Base-by-base conservation (phyloP, 2,797 vertebrate species). In the Muscicapa striata region DNA sequence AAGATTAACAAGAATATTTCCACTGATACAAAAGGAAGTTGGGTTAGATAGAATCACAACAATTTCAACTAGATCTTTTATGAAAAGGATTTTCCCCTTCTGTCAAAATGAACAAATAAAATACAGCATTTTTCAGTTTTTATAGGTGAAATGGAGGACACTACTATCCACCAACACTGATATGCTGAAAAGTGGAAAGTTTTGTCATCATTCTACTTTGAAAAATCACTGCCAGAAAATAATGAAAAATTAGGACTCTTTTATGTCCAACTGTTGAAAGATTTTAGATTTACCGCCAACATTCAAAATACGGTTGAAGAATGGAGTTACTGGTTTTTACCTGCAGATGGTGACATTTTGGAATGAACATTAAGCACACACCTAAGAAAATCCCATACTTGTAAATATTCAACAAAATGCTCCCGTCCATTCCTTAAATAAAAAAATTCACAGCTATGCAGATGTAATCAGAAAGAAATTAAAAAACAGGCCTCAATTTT, bases 1-100 rank as follows among this genome's bases (percentile, higher is more conserved):
- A 78, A 94, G 89, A 92, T 79, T 34, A 96, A 73, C 41, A 89
- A 49, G 59, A 91, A 88, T 73, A 72, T 61, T 91, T 77, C 40
- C 34, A 84, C 30, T 63, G 67, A 79, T 66, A 76, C 15, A 81
- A 77, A 93, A 79, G 59, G n/a, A 38, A 89, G 22, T 21, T 88
- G 41, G 26, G 38, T 87, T 70, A 88, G 40, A 67, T 24, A 91
- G 61, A 94, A 91, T 43, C 3, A 4, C 55, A 92, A 68, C 17
- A 78, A 52, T 46, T 62, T 75, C 38, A 87, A 40, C 38, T 61
- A 67, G 45, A 67, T 46, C 27, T 68, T 83, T n/a, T 73, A 14
- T 59, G 76, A 82, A 86, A 93, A 82, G 27, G 11, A 43, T 87
- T 73, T 79, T 77, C 15, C 45, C 20, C 54, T 84, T 86, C 63